These are phyloP conservation scores for Latrodectus hesperus DNA, from an alignment of 2,888 invertebrate genomes.

Conservation along the genomic window DNA sequence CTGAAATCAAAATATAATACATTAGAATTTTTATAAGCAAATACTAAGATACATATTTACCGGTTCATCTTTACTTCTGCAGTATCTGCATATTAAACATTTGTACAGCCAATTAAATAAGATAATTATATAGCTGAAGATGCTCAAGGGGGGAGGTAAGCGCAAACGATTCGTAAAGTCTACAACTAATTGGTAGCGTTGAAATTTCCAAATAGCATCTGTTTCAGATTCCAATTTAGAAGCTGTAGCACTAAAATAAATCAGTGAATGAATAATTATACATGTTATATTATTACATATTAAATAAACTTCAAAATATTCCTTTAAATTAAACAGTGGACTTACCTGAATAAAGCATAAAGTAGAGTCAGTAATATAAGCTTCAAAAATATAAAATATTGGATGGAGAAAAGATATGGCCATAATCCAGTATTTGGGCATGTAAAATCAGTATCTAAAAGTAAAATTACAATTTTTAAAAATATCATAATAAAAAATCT, in stretches of 20 bases:
- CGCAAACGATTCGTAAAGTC: constrained; percentile 74
- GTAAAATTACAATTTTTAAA: neutral
- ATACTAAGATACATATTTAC: too few species aligned
- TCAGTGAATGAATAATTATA: neutral
- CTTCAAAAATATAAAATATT: constrained; percentile 73
- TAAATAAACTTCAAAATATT: neutral
- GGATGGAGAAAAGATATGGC: constrained; percentile 72
- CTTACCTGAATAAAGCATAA: constrained; percentile 74
- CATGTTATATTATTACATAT: neutral
- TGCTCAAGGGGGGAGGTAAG: constrained; percentile 74
- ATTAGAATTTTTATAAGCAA: too few species aligned
- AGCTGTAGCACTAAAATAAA: constrained; percentile 71
- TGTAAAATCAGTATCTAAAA: constrained; percentile 69
- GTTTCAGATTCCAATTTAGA: constrained; percentile 73
- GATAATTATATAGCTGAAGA: constrained; percentile 70
- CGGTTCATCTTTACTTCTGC: constrained; percentile 35
- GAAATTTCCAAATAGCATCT: constrained; percentile 74
- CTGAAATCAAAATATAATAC: too few species aligned
- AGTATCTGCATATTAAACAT: constrained; percentile 52
- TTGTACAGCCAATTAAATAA: constrained; percentile 51
- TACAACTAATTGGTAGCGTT: constrained; percentile 74
- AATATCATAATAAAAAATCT: neutral
- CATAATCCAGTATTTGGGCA: constrained; percentile 71
- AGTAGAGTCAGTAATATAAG: constrained; percentile 74
- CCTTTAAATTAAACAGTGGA: neutral